Evolutionary conservation across 2,797 vertebrate species (phyloP).

Genomic region (Gadopsis bispinosus): DNA sequence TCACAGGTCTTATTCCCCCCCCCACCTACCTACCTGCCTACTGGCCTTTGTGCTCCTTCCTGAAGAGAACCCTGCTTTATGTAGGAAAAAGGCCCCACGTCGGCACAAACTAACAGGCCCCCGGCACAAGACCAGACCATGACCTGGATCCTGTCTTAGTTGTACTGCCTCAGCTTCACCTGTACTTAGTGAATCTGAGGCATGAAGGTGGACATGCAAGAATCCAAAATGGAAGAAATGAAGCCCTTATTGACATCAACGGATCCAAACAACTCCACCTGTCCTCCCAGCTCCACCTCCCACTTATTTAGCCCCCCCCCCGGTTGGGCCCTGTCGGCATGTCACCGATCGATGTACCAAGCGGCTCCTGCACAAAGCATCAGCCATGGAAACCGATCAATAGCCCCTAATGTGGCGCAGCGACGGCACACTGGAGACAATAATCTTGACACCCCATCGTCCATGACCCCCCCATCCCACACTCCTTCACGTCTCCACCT

Average conservation of each 20-base stretch:
- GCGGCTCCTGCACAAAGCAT: constrained; percentile 78
- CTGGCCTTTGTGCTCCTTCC: no score
- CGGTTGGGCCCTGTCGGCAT: constrained; percentile 72
- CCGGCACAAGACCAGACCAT: no score
- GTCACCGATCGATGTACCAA: constrained; percentile 81
- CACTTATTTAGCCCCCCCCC: constrained; percentile 13
- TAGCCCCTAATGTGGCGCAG: constrained; percentile 82
- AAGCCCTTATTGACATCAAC: neutral
- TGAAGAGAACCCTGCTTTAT: no score
- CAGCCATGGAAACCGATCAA: constrained; percentile 82
- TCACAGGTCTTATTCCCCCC: no score
- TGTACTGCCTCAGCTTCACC: no score
- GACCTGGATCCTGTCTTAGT: no score
- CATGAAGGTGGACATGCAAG: no score
- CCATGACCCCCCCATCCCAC: constrained; percentile 24
- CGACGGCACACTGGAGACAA: constrained; percentile 80
- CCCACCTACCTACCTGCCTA: no score
- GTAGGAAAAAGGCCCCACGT: no score
- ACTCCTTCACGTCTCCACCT: constrained; percentile 21
- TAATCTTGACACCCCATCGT: constrained; percentile 73
- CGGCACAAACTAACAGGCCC: no score
- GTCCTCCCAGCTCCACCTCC: constrained; percentile 8
- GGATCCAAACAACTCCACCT: neutral
- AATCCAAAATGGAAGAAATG: neutral
- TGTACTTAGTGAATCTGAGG: no score